Conservation (phyloP, 2,113 vertebrate species). For the Lathamus discolor region DNA sequence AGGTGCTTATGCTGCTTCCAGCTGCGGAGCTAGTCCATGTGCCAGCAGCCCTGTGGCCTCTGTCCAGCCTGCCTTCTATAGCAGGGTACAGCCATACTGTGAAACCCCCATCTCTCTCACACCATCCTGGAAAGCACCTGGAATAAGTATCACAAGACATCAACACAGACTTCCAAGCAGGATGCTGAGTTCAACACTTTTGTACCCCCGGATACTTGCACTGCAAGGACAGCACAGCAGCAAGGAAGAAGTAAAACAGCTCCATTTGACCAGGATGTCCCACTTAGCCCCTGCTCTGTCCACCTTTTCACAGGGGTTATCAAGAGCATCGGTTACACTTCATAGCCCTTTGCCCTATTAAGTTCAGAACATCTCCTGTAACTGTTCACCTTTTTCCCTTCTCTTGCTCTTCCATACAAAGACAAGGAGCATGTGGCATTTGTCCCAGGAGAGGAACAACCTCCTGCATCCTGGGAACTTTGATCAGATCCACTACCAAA, state of each 20-base stretch:
- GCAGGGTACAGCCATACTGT: rapidly evolving
- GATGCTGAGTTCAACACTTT: rapidly evolving
- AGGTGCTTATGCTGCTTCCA: not conserved
- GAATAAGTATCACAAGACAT: rapidly evolving
- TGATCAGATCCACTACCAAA: not conserved
- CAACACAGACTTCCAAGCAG: rapidly evolving
- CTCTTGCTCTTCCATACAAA: not conserved
- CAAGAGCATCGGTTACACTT: not conserved
- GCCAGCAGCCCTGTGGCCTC: not conserved
- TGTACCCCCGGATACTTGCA: rapidly evolving
- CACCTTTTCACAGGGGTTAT: not conserved
- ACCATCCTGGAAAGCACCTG: not conserved
- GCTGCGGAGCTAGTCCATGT: not conserved
- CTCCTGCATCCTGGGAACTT: not conserved
- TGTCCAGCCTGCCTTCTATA: not conserved
- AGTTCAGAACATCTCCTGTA: not conserved
- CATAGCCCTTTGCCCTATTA: rapidly evolving
- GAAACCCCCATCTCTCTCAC: not conserved
- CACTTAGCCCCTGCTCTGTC: not conserved
- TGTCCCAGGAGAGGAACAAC: not conserved
- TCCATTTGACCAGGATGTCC: not conserved
- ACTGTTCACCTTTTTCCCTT: not conserved
- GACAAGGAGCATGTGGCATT: rapidly evolving
- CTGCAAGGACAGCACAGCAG: not conserved
- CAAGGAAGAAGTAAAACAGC: not conserved